Evolutionary conservation across 2,797 vertebrate species (phyloP), one percentile per base, ranked within the genome.

Genomic region (Phalloptychus januarius): DNA sequence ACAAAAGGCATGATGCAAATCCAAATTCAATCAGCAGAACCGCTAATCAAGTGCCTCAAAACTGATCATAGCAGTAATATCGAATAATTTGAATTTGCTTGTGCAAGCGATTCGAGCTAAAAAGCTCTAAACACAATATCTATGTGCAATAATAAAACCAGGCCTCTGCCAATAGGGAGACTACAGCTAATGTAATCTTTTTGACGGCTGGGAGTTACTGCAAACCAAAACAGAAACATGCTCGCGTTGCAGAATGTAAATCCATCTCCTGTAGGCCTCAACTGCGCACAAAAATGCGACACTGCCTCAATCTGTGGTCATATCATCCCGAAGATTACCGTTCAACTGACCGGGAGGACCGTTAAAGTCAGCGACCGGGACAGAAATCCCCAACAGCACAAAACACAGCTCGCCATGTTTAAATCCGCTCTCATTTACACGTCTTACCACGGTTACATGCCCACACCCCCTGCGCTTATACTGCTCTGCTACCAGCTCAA

Each of bases 251-350:
- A 54, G 25, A 63, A 50, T 33, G 42, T 48, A 20, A 45, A 45
- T 45, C 67, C 42, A 70, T 28, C 25, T 70, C 5, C 20, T 42
- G 74, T 38, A 86, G 91, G 91, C 92, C 92, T 88, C 83, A 70
- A 0, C 72, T n/a, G 61, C 79, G 77, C 87, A 84, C 50, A 85
- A 20, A 71, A 85, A 87, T 93, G 89, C 91, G 89, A 86, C 88
- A 93, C 83, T 42, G 81, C 45, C 40, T 79, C 58, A 40, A 76
- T 72, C 52, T 3, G 31, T 50, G 65, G 42, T 44, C 54, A 40
- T 38, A 54, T 70, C 71, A 13, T 36, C 25, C 3, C 15, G 6
- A 1, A 70, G 36, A 67, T 20, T 1, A 54, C 10, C 23, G 15
- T 12, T 1, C 20, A 48, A 13, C 7, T 33, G 50, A 16, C 23